A percentile compares a stretch with the other conserved stretches of the same genome.
Evolutionary conservation across 2,113 vertebrate species (phyloP).

Genomic region (Halcyon malimbica): DNA sequence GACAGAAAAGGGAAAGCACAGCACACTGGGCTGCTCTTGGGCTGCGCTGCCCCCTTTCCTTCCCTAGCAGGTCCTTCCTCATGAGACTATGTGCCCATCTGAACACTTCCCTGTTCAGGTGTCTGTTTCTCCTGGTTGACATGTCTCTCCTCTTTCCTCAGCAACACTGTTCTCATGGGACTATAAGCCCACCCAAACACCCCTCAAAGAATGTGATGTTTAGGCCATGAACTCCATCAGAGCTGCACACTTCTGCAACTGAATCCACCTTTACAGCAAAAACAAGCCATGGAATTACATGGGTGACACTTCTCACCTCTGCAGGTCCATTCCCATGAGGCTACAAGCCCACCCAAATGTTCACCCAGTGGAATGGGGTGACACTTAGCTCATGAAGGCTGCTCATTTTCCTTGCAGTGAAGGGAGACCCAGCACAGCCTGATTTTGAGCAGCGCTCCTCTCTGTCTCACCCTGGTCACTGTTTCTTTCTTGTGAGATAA

Average conservation of each 20-base stretch:
- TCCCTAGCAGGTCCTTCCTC: neutral
- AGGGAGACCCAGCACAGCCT: neutral
- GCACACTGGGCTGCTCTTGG: neutral
- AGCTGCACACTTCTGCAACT: neutral
- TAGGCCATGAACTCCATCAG: neutral
- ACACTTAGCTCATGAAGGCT: neutral
- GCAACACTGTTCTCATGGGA: neutral
- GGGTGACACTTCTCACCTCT: neutral
- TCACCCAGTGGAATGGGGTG: too few relatives aligned
- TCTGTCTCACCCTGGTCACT: neutral
- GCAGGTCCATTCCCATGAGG: neutral
- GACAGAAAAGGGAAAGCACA: neutral
- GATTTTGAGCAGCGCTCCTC: neutral
- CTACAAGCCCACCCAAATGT: neutral
- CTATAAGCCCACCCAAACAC: neutral
- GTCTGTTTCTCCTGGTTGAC: neutral
- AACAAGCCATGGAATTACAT: neutral
- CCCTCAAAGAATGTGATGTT: neutral
- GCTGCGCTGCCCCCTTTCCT: neutral
- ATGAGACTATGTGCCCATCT: neutral
- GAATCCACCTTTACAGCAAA: neutral
- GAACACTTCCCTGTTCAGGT: neutral
- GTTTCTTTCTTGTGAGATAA: neutral
- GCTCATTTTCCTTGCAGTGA: neutral
- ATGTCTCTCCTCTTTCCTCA: neutral